Evolutionary conservation across 1,140 invertebrate species (phyloP).

Genomic region (Cydia strobilella): DNA sequence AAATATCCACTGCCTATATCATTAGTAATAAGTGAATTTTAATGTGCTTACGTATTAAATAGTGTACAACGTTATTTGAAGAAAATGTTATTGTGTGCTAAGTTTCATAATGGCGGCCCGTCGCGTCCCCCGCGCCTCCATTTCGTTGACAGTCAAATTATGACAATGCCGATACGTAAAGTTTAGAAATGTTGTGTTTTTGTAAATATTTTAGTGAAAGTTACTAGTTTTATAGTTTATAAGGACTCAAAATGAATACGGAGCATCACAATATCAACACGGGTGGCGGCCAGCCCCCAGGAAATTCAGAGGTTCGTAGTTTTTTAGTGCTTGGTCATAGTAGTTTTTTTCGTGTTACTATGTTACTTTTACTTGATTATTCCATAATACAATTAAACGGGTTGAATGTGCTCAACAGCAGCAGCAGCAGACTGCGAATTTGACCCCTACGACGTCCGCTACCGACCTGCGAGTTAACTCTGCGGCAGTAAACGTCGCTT

Average conservation of each 20-base stretch:
- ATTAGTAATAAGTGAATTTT: conserved; percentile 4
- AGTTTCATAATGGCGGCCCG: conserved; percentile 83
- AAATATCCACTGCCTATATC: conserved; percentile 6
- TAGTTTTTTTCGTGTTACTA: conserved; percentile 41
- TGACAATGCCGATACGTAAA: conserved; percentile 80
- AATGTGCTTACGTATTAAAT: conserved; percentile 2
- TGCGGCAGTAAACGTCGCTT: conserved; percentile 81
- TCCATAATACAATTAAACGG: conserved; percentile 66
- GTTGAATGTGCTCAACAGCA: conserved; percentile 59
- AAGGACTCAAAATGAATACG: conserved; percentile 78
- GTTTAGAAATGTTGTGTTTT: conserved; percentile 73
- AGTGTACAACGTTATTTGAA: conserved; percentile 23
- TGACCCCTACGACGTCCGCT: conserved; percentile 78
- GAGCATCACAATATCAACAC: conserved; percentile 80
- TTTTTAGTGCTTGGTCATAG: conserved; percentile 52
- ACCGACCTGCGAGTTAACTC: conserved; percentile 82
- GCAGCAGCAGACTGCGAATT: conserved; percentile 56
- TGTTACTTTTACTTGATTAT: conserved; percentile 45
- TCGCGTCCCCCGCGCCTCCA: conserved; percentile 82
- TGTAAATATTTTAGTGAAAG: conserved; percentile 67
- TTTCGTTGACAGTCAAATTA: conserved; percentile 81
- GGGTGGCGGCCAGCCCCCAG: conserved; percentile 78
- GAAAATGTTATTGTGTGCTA: conserved; percentile 80
- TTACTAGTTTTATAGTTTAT: conserved; percentile 42
- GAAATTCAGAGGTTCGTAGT: conserved; percentile 79